Percentiles rank a stretch among this genome's conserved stretches.
Evolutionary conservation across 2,888 invertebrate species (phyloP).

Genomic region (Drosophila infuscata): DNA sequence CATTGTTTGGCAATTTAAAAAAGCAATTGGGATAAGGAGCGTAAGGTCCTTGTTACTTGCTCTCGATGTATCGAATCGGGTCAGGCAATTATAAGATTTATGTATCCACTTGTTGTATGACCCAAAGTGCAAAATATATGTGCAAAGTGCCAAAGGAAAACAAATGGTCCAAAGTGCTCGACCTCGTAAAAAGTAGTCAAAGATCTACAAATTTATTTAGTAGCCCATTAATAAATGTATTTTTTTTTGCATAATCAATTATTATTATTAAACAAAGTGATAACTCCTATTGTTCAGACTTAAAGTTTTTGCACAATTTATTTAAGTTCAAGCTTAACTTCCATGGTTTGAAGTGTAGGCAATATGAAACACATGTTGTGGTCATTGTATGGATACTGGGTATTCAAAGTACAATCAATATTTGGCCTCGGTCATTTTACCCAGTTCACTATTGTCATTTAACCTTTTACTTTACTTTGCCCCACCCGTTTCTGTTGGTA

Average conservation of each 20-base stretch:
- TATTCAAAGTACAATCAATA: slow-evolving; percentile 56
- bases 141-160: neutral
- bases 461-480: neutral
- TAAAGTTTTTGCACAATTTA: neutral
- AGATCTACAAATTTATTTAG: neutral
- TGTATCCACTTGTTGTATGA: slow-evolving; percentile 57
- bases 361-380: neutral
- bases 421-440: slow-evolving; percentile 40
- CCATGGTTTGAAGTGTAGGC: neutral
- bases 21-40: slow-evolving; percentile 15
- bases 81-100: slow-evolving; percentile 69
- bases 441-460: slow-evolving; percentile 41
- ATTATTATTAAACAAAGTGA: neutral
- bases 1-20: slow-evolving; percentile 54
- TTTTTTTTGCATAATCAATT: neutral
- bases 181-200: neutral
- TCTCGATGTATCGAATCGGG: slow-evolving; percentile 50
- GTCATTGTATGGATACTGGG: neutral
- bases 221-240: neutral
- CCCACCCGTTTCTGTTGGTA: neutral
- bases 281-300: neutral
- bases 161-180: neutral
- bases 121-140: slow-evolving; percentile 5
- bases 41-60: slow-evolving; percentile 17
- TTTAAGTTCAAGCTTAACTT: neutral